phyloP scores from a whole-genome alignment of 2,113 vertebrate genomes.

The Lepus europaeus region DNA sequence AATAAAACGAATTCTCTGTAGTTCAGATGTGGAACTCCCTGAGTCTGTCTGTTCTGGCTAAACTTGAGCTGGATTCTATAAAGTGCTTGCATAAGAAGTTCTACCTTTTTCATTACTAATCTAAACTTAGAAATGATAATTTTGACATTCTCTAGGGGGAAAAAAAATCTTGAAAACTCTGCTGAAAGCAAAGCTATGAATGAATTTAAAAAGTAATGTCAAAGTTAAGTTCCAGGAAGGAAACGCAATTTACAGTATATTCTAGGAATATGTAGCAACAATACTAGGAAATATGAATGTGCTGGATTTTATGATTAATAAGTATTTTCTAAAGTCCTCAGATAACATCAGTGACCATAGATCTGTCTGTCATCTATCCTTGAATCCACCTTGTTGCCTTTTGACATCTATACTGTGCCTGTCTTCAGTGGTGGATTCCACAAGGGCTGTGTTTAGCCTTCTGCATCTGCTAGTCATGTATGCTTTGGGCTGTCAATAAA shows the following conservation, averaged over 20 bases:
- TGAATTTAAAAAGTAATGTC: constrained; percentile 53
- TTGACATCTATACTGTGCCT: background rate
- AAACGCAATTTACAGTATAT: constrained; percentile 70
- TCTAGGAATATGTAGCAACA: constrained; percentile 73
- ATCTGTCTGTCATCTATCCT: background rate
- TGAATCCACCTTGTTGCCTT: constrained; percentile 3
- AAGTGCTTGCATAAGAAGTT: constrained; percentile 35
- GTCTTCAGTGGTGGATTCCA: background rate
- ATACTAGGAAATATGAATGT: constrained; percentile 79
- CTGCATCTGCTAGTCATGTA: background rate
- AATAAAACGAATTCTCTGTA: constrained; percentile 20
- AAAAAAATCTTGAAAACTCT: constrained; percentile 62
- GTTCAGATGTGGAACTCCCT: background rate
- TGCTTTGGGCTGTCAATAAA: background rate
- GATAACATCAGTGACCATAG: background rate
- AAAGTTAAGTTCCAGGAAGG: constrained; percentile 72
- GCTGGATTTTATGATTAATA: constrained; percentile 63
- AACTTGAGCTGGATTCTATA: constrained; percentile 42
- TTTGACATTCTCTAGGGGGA: constrained; percentile 55
- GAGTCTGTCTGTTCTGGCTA: constrained; percentile 31
- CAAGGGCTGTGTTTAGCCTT: background rate
- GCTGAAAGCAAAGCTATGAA: constrained; percentile 61
- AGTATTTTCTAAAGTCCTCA: constrained; percentile 54
- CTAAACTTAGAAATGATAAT: constrained; percentile 68
- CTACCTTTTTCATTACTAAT: constrained; percentile 46